Percentiles rank a stretch among this genome's conserved stretches.
Conservation (phyloP, 2,888 invertebrate species). For the Perizoma affinitatum region DNA sequence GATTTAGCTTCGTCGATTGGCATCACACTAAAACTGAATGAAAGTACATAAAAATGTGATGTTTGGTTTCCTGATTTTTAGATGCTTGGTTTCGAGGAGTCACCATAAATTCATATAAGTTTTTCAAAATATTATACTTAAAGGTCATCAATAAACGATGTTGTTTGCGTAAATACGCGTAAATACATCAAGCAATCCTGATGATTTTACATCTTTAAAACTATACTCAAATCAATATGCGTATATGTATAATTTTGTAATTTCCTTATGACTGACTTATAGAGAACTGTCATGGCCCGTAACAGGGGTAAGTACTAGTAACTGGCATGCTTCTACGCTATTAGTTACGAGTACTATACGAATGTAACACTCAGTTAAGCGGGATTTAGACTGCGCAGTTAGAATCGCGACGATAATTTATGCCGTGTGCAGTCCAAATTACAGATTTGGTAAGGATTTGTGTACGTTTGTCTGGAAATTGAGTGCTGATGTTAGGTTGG, state of each 20-base stretch:
- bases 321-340: constrained; percentile 7
- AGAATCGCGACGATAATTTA: constrained; percentile 39
- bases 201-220: no score
- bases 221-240: no score
- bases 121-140: no score
- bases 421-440: constrained; percentile 38
- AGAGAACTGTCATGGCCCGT: neutral
- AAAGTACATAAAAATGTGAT: no score
- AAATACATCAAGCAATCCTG: no score
- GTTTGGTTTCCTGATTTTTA: no score
- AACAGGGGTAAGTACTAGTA: neutral
- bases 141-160: no score
- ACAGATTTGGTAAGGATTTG: constrained; percentile 40
- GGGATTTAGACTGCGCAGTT: constrained; percentile 29
- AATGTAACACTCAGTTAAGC: constrained; percentile 13
- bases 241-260: neutral
- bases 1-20: no score
- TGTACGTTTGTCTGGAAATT: constrained; percentile 26
- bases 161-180: no score
- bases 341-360: constrained; percentile 18
- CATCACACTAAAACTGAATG: no score
- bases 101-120: no score
- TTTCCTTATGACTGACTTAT: neutral
- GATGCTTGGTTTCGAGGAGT: no score
- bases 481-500: constrained; percentile 18